Evolutionary conservation across 2,113 vertebrate species (phyloP).

Genomic region (Choloepus hoffmanni): DNA sequence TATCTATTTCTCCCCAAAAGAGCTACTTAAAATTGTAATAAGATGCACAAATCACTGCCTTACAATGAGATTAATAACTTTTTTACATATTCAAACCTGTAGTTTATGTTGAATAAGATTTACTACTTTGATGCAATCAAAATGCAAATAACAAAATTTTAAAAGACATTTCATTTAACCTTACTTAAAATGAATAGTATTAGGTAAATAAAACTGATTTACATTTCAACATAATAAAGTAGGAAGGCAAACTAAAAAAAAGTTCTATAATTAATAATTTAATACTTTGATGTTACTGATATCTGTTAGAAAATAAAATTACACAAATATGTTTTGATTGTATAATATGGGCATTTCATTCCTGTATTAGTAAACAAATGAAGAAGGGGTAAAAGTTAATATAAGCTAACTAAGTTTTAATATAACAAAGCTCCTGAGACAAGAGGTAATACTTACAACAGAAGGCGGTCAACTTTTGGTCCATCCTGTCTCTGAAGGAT

Average conservation of each 20-base stretch:
- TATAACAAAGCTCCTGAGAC: neutral
- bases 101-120: neutral
- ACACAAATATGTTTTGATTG: neutral
- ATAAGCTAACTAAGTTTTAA: neutral
- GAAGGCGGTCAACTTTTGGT: conserved; percentile 84
- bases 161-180: neutral
- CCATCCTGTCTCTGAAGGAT: conserved; percentile 83
- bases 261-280: neutral
- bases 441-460: conserved; percentile 85
- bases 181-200: neutral
- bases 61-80: neutral
- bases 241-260: neutral
- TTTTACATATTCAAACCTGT: neutral
- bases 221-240: neutral
- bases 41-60: neutral
- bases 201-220: neutral
- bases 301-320: conserved; percentile 38
- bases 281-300: neutral
- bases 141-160: conserved; percentile 26
- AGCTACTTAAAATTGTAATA: neutral
- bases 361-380: neutral
- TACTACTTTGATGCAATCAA: conserved; percentile 17
- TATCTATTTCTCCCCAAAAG: neutral
- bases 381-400: neutral
- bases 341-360: neutral